Base-by-base conservation (phyloP, 2,113 vertebrate species). In the Alligator sinensis region DNA sequence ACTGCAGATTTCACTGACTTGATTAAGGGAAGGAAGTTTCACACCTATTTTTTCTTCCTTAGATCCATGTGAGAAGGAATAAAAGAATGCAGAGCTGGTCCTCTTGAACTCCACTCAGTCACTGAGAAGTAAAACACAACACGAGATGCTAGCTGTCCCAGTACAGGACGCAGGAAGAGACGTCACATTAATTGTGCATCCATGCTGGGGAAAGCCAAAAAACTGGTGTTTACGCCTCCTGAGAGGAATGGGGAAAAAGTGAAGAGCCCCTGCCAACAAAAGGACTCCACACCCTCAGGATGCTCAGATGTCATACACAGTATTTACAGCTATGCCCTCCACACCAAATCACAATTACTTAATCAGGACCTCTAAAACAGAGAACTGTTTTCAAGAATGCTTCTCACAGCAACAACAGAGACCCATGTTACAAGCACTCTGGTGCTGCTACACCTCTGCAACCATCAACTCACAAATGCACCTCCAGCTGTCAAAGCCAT, bases 221-320 rank as follows among this genome's bases (percentile, higher is more conserved):
- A 90, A 80, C 82, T 63, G 59, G 80, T 90, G 90, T 96, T 95
- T n/a, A 87, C 82, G 76, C 93, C 94, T 96, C 90, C 96, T 77
- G 75, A 92, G 82, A 95, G 94, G 94, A 96, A 96, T 94, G 91
- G 94, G 96, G 93, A 90, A 84, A 90, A 88, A 77, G 91, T 86
- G 90, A 59, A 0, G 80, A 95, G 95, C 95, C 95, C 95, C 1
- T 94, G 91, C 83, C 95, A 93, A 96, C 77, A 97, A 87, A 87
- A 92, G 77, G 85, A 86, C 84, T 92, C 70, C 81, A 80, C 77
- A 83, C 87, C 82, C 58, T 85, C 64, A 82, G 57, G 80, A 82
- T 63, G 83, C 72, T 91, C 61, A 93, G 58, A 79, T 8, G 28
- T 81, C 13, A 93, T n/a, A 74, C n/a, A 21, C 88, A 85, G 60